Conservation (phyloP, 2,888 invertebrate genomes). For the Spisula solida region DNA sequence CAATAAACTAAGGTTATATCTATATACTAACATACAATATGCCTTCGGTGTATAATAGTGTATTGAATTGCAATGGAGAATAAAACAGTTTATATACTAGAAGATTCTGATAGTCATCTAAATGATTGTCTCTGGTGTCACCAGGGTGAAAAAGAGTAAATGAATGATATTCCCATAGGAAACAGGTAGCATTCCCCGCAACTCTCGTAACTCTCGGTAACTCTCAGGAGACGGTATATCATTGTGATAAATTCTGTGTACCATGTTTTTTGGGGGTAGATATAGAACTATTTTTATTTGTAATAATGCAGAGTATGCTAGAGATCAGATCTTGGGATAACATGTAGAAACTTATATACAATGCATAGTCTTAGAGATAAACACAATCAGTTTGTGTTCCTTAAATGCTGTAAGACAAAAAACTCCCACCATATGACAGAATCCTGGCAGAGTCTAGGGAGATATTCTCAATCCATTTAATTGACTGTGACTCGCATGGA, state of each 20-base stretch:
- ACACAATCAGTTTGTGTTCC: neutral
- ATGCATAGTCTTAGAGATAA: slow-evolving; percentile 1
- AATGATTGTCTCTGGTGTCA: too few relatives aligned
- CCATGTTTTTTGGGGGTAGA: neutral
- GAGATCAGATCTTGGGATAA: neutral
- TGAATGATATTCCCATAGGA: neutral
- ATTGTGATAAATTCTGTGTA: neutral
- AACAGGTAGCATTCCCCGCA: neutral
- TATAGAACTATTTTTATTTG: neutral
- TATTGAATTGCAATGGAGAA: too few relatives aligned
- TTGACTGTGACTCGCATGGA: slow-evolving; percentile 58
- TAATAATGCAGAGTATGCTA: neutral
- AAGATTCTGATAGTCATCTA: too few relatives aligned
- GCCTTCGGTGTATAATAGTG: too few relatives aligned
- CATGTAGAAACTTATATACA: neutral
- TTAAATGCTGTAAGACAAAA: neutral
- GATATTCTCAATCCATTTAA: slow-evolving; percentile 39
- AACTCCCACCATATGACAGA: neutral
- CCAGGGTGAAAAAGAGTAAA: neutral
- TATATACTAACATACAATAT: too few relatives aligned
- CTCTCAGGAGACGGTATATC: neutral
- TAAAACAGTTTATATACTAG: too few relatives aligned
- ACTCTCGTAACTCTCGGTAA: neutral
- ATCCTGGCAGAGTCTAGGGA: neutral
- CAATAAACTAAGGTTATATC: too few relatives aligned